Evolutionary conservation across 2,797 vertebrate genomes (phyloP), one percentile per base, ranked within the genome.

Genomic region (Choloepus didactylus): DNA sequence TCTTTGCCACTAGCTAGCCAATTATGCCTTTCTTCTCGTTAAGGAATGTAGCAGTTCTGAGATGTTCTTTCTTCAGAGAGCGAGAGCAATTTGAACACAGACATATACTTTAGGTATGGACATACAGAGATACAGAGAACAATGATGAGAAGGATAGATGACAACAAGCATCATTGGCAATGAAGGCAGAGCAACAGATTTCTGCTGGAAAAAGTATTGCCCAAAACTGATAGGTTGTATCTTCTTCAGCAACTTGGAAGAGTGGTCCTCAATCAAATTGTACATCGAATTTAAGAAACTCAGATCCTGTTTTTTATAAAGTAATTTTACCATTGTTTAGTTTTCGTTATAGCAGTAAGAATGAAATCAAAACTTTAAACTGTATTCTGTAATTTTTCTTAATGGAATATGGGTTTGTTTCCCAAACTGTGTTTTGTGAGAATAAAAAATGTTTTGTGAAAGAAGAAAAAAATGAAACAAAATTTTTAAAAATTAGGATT

Each of bases 251-350:
- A 86, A 70, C 1, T 46, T 77, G 1, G 23, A 31, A 86, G 56
- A 95, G 64, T 70, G 73, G 16, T 70, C 12, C 41, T 92, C 31
- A 66, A 19, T 11, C 46, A 54, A 11, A 87, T 23, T 51, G n/a
- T 46, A 54, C 31, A 23, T 72, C 19, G 18, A 89, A 95, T 76
- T 62, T 56, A 56, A 87, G 81, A 95, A 91, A 84, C 35, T 27
- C 49, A 87, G 41, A 11, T 0, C 2, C 44, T 35, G 27, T 70
- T 87, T 93, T 62, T 87, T 59, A 64, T 88, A 95, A 91, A 41
- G 56, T 38, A 67, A 93, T 91, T 95, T 87, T 51, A 93, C 16
- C 12, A 62, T 72, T 90, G 44, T 7, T 94, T 93, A 77, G 62
- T 87, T 95, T 82, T 27, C 79, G 9, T 75, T 59, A 56, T 69